These are phyloP conservation scores for Anastrepha ludens DNA, from an alignment of 1,140 invertebrate genomes.

Conservation along the genomic window DNA sequence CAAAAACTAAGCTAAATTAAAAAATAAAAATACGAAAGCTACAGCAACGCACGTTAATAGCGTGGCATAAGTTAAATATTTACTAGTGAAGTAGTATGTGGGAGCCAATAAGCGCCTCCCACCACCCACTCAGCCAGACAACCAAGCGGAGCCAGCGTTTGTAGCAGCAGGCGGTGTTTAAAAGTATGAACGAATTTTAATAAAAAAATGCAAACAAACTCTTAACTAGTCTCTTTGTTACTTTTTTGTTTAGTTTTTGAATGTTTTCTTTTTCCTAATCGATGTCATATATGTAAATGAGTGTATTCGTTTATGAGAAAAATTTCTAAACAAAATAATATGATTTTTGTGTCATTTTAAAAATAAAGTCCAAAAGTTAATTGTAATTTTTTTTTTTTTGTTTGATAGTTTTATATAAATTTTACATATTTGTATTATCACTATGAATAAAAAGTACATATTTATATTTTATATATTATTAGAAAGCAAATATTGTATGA, in stretches of 20 bases:
- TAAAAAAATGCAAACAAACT: constrained; percentile 20
- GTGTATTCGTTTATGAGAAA: no score
- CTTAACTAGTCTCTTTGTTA: constrained; percentile 48
- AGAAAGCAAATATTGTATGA: constrained; percentile 21
- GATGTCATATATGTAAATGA: constrained; percentile 1
- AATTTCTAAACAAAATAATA: no score
- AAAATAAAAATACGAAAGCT: not conserved
- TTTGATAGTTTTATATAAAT: not conserved
- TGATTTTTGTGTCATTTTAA: no score
- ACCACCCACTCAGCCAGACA: not conserved
- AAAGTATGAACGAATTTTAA: not conserved
- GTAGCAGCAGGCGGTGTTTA: not conserved
- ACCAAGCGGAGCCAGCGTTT: not conserved
- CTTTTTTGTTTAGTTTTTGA: constrained; percentile 26
- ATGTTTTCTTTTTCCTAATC: not conserved
- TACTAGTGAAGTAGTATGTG: not conserved
- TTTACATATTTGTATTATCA: not conserved
- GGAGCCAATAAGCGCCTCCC: not conserved
- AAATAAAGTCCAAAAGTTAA: no score
- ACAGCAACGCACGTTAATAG: not conserved
- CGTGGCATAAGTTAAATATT: constrained; percentile 8
- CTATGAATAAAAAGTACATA: not conserved
- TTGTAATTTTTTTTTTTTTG: not conserved
- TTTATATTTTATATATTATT: constrained; percentile 4
- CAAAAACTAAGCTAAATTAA: constrained; percentile 18